Base-by-base conservation (phyloP, 2,113 vertebrate genomes). In the Corydoras maculifer region DNA sequence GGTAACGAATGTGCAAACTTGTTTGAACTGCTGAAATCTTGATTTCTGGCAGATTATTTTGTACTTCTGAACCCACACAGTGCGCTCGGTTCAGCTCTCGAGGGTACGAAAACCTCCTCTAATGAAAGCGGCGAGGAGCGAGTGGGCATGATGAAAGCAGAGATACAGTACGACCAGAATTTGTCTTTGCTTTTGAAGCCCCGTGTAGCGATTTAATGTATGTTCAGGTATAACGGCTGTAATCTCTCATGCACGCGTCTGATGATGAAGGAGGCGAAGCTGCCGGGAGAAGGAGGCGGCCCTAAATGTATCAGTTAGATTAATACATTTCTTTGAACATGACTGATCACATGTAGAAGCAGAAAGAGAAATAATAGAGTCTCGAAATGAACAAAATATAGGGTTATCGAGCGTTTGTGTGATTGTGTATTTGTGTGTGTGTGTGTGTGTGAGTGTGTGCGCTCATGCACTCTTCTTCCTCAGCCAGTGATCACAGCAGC, bases 271-370 rank as follows among this genome's bases (percentile, higher is more conserved):
- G 77, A 80, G 62, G 74, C 79, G 77, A 80, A 84, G 86, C 83
- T 83, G 79, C 78, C 82, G 84, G 83, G 77, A 83, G 80, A 77
- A 72, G 69, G 78, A 62, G 53, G 32, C 15, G 53, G 13, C 85
- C 84, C 87, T 86, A 81, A 88, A 88, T 85, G 85, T 83, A 88
- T 83, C 77, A 78, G 84, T 82, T 76, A 84, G 87, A 88, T 87
- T 80, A 89, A 87, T 84, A 85, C 80, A 80, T 83, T 70, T 79
- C 84, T 84, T 86, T 88, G 85, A 90, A 89, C 78, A 74, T 69
- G 79, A 84, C 78, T 61, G 43, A 65, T 69, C 50, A 9, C 32
- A 71, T 65, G 66, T 69, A 75, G 61, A 72, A 48, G 57, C 43
- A 57, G 53, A 75, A 69, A 29, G 10, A 66, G 53, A 29, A 75